Evolutionary conservation across 2,888 invertebrate genomes (phyloP).

Genomic region (Mimas tiliae): DNA sequence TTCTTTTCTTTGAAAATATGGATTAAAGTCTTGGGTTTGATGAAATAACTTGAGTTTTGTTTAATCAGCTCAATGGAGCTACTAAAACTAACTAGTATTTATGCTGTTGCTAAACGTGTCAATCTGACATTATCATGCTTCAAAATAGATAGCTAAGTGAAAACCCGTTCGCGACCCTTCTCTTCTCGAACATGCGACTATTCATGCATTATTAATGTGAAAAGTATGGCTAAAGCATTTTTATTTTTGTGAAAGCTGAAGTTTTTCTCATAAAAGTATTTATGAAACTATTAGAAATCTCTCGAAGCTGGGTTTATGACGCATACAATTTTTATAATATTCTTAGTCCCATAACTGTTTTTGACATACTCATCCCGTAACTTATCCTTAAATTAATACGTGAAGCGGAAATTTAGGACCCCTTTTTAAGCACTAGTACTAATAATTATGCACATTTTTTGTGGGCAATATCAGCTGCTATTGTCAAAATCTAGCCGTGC

Average conservation of each 20-base stretch:
- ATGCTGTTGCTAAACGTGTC: background rate
- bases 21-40: background rate
- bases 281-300: background rate
- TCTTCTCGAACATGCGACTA: conserved; percentile 16
- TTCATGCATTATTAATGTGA: conserved; percentile 24
- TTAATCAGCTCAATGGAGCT: background rate
- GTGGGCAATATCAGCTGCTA: no score
- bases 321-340: no score
- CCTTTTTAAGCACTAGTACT: no score
- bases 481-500: no score
- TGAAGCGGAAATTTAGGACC: no score
- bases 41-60: background rate
- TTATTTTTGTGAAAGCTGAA: background rate
- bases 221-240: conserved; percentile 35
- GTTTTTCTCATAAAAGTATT: background rate
- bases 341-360: no score
- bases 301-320: background rate
- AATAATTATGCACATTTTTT: no score
- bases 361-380: no score
- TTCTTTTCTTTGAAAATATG: conserved; percentile 5
- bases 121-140: conserved; percentile 10
- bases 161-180: conserved; percentile 11
- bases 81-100: background rate
- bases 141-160: conserved; percentile 22
- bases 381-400: no score